A percentile compares a stretch with the other conserved stretches of the same genome.
Conservation (phyloP, 2,888 invertebrate genomes). For the Leucophenga maculata region DNA sequence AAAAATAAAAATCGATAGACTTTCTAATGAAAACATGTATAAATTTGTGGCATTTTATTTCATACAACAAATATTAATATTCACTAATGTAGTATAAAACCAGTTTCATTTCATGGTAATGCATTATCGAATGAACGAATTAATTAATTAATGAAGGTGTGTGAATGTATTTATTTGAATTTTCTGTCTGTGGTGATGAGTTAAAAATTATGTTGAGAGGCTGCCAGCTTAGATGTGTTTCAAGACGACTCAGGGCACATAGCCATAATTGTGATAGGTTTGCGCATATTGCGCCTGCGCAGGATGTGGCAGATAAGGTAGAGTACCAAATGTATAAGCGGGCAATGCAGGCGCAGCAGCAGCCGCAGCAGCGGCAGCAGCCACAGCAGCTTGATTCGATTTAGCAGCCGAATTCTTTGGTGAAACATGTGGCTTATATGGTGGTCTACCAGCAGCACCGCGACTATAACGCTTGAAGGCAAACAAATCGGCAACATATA, state of each 20-base stretch:
- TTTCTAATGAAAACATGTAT: constrained; percentile 6
- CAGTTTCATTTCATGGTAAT: too few relatives aligned
- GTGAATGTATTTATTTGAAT: constrained; percentile 15
- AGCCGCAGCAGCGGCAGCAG: constrained; percentile 29
- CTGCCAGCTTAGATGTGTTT: neutral
- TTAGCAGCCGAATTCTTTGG: constrained; percentile 51
- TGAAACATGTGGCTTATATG: constrained; percentile 50
- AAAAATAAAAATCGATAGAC: neutral
- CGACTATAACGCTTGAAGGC: constrained; percentile 51
- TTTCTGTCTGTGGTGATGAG: constrained; percentile 26
- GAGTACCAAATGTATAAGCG: constrained; percentile 64
- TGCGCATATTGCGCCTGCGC: constrained; percentile 64
- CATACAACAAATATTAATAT: constrained; percentile 40
- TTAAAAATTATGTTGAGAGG: neutral
- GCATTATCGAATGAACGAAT: too few relatives aligned
- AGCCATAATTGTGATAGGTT: constrained; percentile 67
- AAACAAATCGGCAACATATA: constrained; percentile 60
- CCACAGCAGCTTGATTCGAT: constrained; percentile 41
- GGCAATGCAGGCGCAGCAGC: constrained; percentile 56
- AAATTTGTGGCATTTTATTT: constrained; percentile 3
- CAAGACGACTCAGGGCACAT: constrained; percentile 56
- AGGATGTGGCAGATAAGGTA: constrained; percentile 63
- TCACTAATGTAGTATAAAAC: constrained; percentile 36
- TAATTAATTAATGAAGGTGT: constrained; percentile 28
- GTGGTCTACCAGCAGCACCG: constrained; percentile 24